Percentiles rank a stretch among this genome's conserved stretches.
Evolutionary conservation across 2,888 invertebrate genomes (phyloP).

Genomic region (Patella depressa): DNA sequence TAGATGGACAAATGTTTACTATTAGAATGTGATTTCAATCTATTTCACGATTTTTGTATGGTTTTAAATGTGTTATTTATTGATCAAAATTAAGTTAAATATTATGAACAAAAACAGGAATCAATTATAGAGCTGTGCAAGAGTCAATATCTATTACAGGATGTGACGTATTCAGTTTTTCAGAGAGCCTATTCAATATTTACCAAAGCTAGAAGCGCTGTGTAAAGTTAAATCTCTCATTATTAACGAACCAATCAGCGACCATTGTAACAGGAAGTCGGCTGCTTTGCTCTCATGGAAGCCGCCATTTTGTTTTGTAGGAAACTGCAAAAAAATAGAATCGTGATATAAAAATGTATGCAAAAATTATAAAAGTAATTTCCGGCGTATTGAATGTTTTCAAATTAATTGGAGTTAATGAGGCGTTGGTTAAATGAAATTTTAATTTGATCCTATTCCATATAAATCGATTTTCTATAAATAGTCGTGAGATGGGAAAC

Average conservation of each 20-base stretch:
- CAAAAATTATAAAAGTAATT: not conserved
- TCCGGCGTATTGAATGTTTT: too few relatives aligned
- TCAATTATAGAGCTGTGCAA: not conserved
- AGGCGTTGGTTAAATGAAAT: too few relatives aligned
- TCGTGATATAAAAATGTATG: not conserved
- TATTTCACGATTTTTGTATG: too few relatives aligned
- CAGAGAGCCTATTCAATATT: slow-evolving; percentile 15
- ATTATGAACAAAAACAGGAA: not conserved
- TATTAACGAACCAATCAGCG: slow-evolving; percentile 64
- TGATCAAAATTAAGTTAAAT: too few relatives aligned
- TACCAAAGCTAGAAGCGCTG: slow-evolving; percentile 68
- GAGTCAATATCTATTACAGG: not conserved
- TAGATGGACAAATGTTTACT: too few relatives aligned
- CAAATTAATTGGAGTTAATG: too few relatives aligned
- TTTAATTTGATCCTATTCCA: too few relatives aligned
- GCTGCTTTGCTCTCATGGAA: slow-evolving; percentile 53
- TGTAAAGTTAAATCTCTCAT: slow-evolving; percentile 68
- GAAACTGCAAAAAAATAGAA: slow-evolving; percentile 35
- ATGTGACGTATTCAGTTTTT: not conserved
- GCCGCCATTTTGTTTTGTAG: slow-evolving; percentile 35
- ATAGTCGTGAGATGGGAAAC: too few relatives aligned
- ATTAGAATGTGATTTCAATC: too few relatives aligned
- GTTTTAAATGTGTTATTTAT: too few relatives aligned
- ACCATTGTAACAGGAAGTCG: slow-evolving; percentile 69
- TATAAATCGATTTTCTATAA: too few relatives aligned